Evolutionary conservation across 2,113 vertebrate genomes (phyloP).

Genomic region (Tetrax tetrax): DNA sequence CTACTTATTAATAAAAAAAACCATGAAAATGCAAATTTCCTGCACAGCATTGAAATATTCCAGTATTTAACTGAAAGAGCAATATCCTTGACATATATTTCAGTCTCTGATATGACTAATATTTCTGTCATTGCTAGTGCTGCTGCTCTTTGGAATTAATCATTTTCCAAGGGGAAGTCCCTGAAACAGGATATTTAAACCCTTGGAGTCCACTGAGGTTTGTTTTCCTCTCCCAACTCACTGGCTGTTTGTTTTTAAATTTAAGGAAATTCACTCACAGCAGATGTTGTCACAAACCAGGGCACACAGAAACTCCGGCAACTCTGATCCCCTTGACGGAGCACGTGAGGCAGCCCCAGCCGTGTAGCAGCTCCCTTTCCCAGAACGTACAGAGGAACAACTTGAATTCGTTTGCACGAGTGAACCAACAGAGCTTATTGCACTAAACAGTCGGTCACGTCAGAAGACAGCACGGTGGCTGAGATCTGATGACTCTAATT

Average conservation of each 20-base stretch:
- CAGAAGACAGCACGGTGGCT: background rate
- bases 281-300: background rate
- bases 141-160: conserved; percentile 23
- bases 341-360: background rate
- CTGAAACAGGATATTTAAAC: background rate
- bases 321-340: background rate
- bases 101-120: conserved; percentile 17
- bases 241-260: background rate
- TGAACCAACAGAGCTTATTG: background rate
- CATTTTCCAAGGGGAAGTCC: background rate
- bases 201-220: background rate
- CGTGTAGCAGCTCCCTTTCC: background rate
- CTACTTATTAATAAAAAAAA: background rate
- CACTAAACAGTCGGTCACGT: rapidly evolving
- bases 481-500: background rate
- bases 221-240: background rate
- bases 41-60: background rate
- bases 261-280: background rate
- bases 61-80: background rate
- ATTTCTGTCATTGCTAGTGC: background rate
- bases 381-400: rapidly evolving
- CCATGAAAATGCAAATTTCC: background rate
- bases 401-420: background rate
- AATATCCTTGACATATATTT: background rate
- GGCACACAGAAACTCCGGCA: background rate